A percentile compares a stretch with the other conserved stretches of the same genome.
Conservation (phyloP, 2,797 vertebrate species). For the Enteromius afrohamiltoni region DNA sequence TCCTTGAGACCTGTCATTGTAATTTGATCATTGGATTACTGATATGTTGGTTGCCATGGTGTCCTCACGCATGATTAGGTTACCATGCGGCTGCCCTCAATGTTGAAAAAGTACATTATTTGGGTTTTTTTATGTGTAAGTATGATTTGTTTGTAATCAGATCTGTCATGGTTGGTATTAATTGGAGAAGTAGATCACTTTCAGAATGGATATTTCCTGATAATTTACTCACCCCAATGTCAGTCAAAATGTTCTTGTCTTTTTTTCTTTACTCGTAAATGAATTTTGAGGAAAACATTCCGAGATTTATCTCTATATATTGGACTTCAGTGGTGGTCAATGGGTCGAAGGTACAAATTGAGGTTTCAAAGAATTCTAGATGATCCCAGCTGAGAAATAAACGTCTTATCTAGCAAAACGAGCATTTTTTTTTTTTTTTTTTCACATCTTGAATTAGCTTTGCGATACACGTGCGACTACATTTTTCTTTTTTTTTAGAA, state of each 20-base stretch:
- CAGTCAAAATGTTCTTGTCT: background rate
- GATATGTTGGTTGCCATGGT: constrained; percentile 59
- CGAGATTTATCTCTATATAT: too few relatives aligned
- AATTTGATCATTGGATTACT: constrained; percentile 58
- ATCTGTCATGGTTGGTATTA: constrained; percentile 18
- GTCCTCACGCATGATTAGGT: constrained; percentile 51
- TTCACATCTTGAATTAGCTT: too few relatives aligned
- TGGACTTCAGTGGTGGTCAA: too few relatives aligned
- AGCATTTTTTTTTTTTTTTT: background rate
- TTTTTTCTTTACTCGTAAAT: too few relatives aligned
- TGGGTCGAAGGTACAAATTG: too few relatives aligned
- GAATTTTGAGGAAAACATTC: too few relatives aligned
- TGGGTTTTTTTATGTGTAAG: background rate
- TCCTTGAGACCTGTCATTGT: constrained; percentile 49
- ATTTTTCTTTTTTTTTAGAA: too few relatives aligned
- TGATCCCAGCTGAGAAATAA: too few relatives aligned
- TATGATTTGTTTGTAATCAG: background rate
- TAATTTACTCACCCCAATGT: background rate
- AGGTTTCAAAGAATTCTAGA: too few relatives aligned
- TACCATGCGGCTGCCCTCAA: constrained; percentile 46
- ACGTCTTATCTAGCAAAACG: too few relatives aligned
- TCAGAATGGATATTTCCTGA: background rate
- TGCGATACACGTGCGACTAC: too few relatives aligned
- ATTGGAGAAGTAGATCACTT: background rate
- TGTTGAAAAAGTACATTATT: constrained; percentile 27